Evolutionary conservation across 2,888 invertebrate genomes (phyloP).

Genomic region (Allygus modestus): DNA sequence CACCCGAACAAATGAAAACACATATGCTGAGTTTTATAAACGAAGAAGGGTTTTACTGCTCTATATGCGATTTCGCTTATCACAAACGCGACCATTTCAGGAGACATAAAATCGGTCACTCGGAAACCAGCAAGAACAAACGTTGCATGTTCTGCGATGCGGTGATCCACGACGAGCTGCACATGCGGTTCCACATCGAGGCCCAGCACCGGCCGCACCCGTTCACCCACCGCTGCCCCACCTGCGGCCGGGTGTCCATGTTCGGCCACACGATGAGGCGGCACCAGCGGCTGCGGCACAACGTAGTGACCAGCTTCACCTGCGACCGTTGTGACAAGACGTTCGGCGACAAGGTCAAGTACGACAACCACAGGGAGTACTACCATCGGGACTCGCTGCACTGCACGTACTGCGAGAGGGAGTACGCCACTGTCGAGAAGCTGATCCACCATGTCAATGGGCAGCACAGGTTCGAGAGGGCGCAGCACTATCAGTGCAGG

Average conservation of each 20-base stretch:
- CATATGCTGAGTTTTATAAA: constrained; percentile 19
- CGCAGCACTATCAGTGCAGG: background rate
- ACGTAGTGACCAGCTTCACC: background rate
- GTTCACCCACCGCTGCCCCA: background rate
- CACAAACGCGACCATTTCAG: background rate
- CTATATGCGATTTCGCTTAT: background rate
- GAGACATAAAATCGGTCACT: background rate
- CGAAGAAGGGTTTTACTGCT: constrained; percentile 16
- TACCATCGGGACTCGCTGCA: background rate
- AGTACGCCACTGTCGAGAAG: background rate
- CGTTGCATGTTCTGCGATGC: background rate
- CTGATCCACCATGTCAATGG: background rate
- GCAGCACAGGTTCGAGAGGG: background rate
- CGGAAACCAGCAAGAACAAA: constrained; percentile 9
- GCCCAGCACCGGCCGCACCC: background rate
- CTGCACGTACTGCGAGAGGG: background rate
- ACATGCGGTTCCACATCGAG: constrained; percentile 8
- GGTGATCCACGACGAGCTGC: background rate
- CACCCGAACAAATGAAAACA: background rate
- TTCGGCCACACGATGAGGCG: background rate
- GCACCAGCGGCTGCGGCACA: background rate
- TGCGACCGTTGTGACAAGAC: background rate
- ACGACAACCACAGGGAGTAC: background rate
- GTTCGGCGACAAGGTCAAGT: background rate
- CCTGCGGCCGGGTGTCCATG: background rate